Base-by-base conservation (phyloP, 2,113 vertebrate species). In the Parus major region DNA sequence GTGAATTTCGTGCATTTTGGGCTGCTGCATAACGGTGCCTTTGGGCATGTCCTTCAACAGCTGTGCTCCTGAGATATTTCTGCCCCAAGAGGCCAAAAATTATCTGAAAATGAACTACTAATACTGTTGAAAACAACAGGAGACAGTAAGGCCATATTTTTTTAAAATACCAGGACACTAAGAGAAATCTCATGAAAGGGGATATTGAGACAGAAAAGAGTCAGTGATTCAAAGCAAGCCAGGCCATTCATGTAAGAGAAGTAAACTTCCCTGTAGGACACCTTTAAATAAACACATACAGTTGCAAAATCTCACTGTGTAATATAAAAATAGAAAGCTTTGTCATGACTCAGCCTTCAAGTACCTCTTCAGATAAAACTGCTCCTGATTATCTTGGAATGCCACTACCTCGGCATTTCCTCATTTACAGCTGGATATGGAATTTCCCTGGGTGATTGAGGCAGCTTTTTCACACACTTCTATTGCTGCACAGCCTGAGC, bases 81-180 rank as follows among this genome's bases (percentile, higher is more conserved):
- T 87, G 27, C 18, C 57, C n/a, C 15, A 19, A 77, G 64, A 65
- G 59, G 50, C 55, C 91, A 73, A 88, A 72, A 94, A 76, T 57
- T 19, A 93, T 35, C 46, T 79, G 29, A 87, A 75, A 50, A 91
- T 78, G 27, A 94, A 29, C 71, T 66, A 42, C 41, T 81, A 93
- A 90, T 52, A 73, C 50, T 88, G 66, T 46, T 60, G 39, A 59
- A 89, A 88, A 79, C 52, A 94, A 84, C 28, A 64, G 44, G 49
- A 92, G 46, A 55, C 11, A 88, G 33, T 57, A 70, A 92, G 70
- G 57, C 0, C 63, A 88, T 66, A 69, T 63, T 59, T 63, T 86
- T 41, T 57, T 56, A 61, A 73, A 77, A 41, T 65, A 82, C 39
- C 27, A 57, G 71, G 42, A 94, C 92, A 59, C 41, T 55, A 77